Base-by-base conservation (phyloP, 2,113 vertebrate species). In the Odobenus rosmarus region DNA sequence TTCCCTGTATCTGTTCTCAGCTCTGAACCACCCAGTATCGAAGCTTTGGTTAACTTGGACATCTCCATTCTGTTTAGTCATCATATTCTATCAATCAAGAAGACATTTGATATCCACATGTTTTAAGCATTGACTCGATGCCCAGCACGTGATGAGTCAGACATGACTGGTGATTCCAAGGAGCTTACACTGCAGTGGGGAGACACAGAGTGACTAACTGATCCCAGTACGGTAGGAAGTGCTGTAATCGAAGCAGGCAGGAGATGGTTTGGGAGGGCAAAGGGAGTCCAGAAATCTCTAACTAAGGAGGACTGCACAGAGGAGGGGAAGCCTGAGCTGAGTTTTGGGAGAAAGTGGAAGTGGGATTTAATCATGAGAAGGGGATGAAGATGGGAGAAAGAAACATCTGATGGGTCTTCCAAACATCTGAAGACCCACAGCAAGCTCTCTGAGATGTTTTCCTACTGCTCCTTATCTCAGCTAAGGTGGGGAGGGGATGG, bases 21-120 rank as follows among this genome's bases (percentile, higher is more conserved):
- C 69, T 93, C 61, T 14, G 69, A 82, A 81, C 13, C 11, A 86
- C 24, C 16, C n/a, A 57, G 11, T 21, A 74, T 72, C 49, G 83
- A 79, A 62, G 80, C 49, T 86, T 53, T n/a, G 69, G 28, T 95
- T 69, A 79, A 19, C 5, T 42, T 79, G 19, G n/a, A 88, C 77
- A 49, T 76, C 46, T 91, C 51, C 49, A 42, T 90, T 93, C 67
- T 72, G n/a, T 49, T 85, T 96, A 51, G 83, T 92, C n/a, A n/a
- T 76, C 77, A 39, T 46, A 33, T 19, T 28, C 55, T 61, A 59
- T 61, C 55, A 88, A 23, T 79, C 76, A 67, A 72, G 57, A 62
- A 82, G 88, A 69, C 16, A 86, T 80, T 19, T 83, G 49, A 94
- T 39, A 77, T 49, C 36, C 42, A 53, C 11, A 21, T 64, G 49